A percentile compares a stretch with the other conserved stretches of the same genome.
Evolutionary conservation across 2,797 vertebrate genomes (phyloP).

Genomic region (Potorous gilbertii): DNA sequence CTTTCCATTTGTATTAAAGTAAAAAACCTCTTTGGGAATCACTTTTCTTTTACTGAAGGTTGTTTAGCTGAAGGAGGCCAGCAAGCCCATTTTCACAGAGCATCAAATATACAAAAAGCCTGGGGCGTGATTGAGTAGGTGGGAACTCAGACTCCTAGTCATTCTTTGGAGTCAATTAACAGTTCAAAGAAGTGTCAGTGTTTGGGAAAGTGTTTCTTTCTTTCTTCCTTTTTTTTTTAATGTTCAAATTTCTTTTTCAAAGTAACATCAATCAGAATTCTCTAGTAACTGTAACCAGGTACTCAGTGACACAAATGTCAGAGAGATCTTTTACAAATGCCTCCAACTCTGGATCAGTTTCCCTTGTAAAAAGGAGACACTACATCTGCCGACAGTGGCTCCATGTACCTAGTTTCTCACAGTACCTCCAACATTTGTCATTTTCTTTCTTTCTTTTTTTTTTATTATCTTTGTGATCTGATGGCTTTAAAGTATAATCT

Average conservation of each 20-base stretch:
- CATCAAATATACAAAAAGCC: conserved; percentile 1
- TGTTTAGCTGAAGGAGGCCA: background rate
- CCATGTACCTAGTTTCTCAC: background rate
- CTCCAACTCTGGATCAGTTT: background rate
- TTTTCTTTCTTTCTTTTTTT: background rate
- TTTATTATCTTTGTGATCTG: background rate
- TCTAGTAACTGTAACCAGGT: background rate
- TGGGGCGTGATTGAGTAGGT: background rate
- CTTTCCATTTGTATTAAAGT: background rate
- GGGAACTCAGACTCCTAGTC: background rate
- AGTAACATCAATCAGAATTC: background rate
- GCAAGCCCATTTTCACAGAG: background rate
- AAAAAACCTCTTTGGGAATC: background rate
- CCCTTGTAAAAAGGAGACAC: background rate
- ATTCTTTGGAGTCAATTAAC: background rate
- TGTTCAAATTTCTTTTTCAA: background rate
- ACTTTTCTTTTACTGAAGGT: background rate
- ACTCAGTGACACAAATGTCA: background rate
- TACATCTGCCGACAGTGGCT: background rate
- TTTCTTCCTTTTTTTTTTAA: background rate
- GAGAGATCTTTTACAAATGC: background rate
- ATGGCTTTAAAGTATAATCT: background rate
- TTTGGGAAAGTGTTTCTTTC: background rate
- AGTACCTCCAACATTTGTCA: background rate
- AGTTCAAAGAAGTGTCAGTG: background rate